Base-by-base conservation (phyloP, 1,140 invertebrate genomes). In the Ctenoplectra terminalis region DNA sequence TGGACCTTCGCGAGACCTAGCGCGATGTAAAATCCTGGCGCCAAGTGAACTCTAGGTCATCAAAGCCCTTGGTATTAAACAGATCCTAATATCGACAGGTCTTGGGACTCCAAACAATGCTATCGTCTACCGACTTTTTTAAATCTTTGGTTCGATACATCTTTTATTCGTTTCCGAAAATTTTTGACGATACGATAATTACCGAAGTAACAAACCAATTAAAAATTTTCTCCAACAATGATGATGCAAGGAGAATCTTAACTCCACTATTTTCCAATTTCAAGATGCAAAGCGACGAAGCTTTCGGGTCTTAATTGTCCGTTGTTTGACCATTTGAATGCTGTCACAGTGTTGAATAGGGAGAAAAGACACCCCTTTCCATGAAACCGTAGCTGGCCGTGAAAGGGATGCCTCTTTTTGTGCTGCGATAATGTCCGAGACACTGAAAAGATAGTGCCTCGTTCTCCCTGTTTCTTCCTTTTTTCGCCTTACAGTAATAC, bases 321-420 rank as follows among this genome's bases (percentile, higher is more conserved):
- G 74, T 76, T 67, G 61, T 67, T 76, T 76, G 61, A 67, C 61
- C 61, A 66, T 76, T 54, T 50, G 61, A 66, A 64, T 52, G 60
- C 60, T 66, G 34, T n/a, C 31, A 66, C 73, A 52, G 34, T 40
- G 60, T 7, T 29, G 34, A 40, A 52, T 40, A 61, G 46, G 46
- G 40, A 60, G 70, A 63, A 40, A 74, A 61, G 56, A 23, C 26
- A n/a, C 23, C 23, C 43, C 15, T 26, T 56, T 74, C 56, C 20
- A 34, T 20, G 56, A 20, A 43, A 73, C 60, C 48, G 31, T 63
- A 43, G 46, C 37, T 76, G 17, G 43, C 61, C 73, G 8, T 66
- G 74, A 76, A 76, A 54, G 61, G 29, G 46, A 54, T 43, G 26
- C 34, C 74, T n/a, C n/a, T 23, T 26, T 76, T 67, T 76, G 34